Evolutionary conservation across 2,113 vertebrate species (phyloP), one percentile per base, ranked within the genome.

Genomic region (Oxyruncus cristatus): DNA sequence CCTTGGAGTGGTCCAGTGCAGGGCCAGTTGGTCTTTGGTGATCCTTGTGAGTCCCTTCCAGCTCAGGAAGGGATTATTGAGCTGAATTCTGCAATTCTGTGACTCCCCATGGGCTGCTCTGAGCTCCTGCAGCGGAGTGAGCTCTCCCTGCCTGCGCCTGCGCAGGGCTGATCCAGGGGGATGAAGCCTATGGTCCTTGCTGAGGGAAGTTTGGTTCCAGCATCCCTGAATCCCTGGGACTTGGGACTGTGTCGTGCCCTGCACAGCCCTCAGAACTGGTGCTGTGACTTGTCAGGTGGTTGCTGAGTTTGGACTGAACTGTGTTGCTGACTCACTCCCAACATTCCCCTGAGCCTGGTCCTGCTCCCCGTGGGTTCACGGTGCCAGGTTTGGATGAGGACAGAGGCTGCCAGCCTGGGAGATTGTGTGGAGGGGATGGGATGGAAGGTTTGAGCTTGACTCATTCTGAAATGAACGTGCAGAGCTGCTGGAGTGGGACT

Each of bases 331-430:
- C 66, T 77, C 50, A 12, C 28, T 72, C 19, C 52, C 55, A 14
- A 6, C 0, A 2, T 53, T 35, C 4, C 1, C 47, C 53, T 30
- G 74, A 56, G 55, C 37, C 11, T 2, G 39, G 12, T 56, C 17
- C 63, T 2, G 12, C 59, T 65, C 44, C n/a, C 30, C 0, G 6
- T 2, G 59, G 26, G 44, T 2, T 32, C 5, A 0, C 19, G 1
- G 56, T 14, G 37, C 39, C 1, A 12, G 24, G 18, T 56, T 18
- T 32, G 49, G 19, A 11, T 30, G 27, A 1, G 9, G 42, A 8
- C 71, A 32, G 49, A 17, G 35, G 44, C 61, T 49, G 52, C 27
- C 47, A 20, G 42, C 42, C 6, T 6, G n/a, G 59, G 65, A 41
- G 46, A 50, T 23, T 0, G 0, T 63, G 56, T 22, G 58, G 47